A percentile compares a stretch with the other conserved stretches of the same genome.
Evolutionary conservation across 1,140 invertebrate species (phyloP).

Genomic region (Triops cancriformis): DNA sequence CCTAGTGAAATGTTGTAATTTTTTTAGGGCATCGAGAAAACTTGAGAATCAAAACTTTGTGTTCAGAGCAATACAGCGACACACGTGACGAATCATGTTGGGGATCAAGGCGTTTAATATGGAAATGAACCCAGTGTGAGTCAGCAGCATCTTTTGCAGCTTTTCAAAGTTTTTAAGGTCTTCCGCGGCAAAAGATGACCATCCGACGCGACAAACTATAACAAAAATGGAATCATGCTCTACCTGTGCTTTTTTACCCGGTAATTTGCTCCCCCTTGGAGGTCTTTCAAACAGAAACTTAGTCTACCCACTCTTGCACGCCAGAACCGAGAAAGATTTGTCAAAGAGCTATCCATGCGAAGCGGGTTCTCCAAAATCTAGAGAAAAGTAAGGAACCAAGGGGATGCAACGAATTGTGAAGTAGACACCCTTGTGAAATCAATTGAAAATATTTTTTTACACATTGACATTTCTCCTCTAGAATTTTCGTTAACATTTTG

Average conservation of each 20-base stretch:
- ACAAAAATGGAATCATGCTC: not conserved
- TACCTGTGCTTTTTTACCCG: not conserved
- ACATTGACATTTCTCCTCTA: too few species aligned
- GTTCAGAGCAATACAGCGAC: not conserved
- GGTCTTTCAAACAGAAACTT: not conserved
- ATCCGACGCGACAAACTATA: not conserved
- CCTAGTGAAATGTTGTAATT: too few species aligned
- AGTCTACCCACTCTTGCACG: not conserved
- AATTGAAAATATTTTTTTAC: too few species aligned
- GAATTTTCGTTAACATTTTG: too few species aligned
- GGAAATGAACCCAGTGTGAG: slow-evolving; percentile 4
- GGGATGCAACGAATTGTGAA: too few species aligned
- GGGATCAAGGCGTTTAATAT: not conserved
- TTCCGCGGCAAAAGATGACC: not conserved
- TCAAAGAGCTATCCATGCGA: not conserved
- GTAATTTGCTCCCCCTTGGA: not conserved
- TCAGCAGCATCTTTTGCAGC: not conserved
- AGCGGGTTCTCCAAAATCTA: too few species aligned
- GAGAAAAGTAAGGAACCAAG: too few species aligned
- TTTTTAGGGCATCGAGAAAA: not conserved
- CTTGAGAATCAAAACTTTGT: not conserved
- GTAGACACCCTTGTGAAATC: too few species aligned
- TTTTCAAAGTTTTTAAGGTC: not conserved
- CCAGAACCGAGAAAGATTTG: not conserved
- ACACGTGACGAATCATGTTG: not conserved